These are phyloP conservation scores for Nanorana parkeri DNA, from an alignment of 2,113 vertebrate species.

Conservation along the genomic window DNA sequence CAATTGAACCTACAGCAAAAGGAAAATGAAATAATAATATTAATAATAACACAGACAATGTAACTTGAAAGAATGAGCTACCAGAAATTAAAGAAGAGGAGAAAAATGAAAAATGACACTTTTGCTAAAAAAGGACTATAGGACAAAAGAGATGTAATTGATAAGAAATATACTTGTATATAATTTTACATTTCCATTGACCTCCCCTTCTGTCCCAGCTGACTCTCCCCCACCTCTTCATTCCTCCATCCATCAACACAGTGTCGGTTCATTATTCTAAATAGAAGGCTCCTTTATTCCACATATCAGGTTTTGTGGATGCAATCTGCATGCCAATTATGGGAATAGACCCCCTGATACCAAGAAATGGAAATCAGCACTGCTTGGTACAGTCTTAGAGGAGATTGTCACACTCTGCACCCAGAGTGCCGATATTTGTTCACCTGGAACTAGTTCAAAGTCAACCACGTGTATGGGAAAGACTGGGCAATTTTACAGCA, in stretches of 20 bases:
- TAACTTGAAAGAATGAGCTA: conserved; percentile 15
- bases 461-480: background rate
- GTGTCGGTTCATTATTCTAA: conserved; percentile 94
- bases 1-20: conserved; percentile 43
- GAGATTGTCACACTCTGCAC: conserved; percentile 22
- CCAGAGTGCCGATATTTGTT: background rate
- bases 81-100: conserved; percentile 43
- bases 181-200: conserved; percentile 61
- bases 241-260: conserved; percentile 96
- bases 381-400: background rate
- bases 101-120: conserved; percentile 84
- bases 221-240: conserved; percentile 91
- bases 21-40: conserved; percentile 60
- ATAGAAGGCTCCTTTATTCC: conserved; percentile 88
- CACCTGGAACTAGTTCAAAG: conserved; percentile 17
- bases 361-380: conserved; percentile 95
- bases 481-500: background rate
- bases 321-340: conserved; percentile 99
- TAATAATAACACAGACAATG: conserved; percentile 25
- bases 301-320: conserved; percentile 91
- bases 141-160: conserved; percentile 62
- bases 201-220: conserved; percentile 59
- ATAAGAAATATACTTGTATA: conserved; percentile 62
- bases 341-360: conserved; percentile 96
- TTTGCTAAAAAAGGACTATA: conserved; percentile 76